Conservation (phyloP, 1,140 invertebrate species). For the Caenorhabditis remanei region DNA sequence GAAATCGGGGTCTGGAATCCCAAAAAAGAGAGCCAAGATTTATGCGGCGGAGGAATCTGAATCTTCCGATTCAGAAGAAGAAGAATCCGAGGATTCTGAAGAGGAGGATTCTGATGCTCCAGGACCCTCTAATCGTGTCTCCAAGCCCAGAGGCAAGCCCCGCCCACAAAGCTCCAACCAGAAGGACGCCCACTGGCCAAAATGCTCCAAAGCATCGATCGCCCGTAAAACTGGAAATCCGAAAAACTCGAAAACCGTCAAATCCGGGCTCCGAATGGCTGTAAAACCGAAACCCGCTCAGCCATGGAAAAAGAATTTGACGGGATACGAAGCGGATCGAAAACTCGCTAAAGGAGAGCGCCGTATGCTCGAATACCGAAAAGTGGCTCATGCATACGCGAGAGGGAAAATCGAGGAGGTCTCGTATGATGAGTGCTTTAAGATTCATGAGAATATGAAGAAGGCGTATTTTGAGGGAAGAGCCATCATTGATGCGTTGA, state of each 20-base stretch:
- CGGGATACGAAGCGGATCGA: slow-evolving; percentile 15
- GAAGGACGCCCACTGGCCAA: slow-evolving; percentile 25
- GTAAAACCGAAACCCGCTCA: slow-evolving; percentile 9
- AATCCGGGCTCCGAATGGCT: slow-evolving; percentile 15
- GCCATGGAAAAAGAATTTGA: slow-evolving; percentile 45
- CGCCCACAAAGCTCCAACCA: not conserved
- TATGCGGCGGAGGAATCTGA: not conserved
- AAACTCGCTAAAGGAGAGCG: slow-evolving; percentile 38
- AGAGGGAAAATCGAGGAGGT: slow-evolving; percentile 36
- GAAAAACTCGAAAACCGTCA: not conserved
- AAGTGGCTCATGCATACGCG: slow-evolving; percentile 26
- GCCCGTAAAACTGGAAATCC: slow-evolving; percentile 30
- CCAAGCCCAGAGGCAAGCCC: not conserved
- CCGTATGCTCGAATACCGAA: slow-evolving; percentile 17
- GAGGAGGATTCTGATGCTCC: not conserved
- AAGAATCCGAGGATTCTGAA: slow-evolving; percentile 1
- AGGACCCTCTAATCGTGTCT: not conserved
- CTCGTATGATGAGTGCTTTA: slow-evolving; percentile 34
- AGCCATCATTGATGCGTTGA: not conserved
- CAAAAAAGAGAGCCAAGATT: slow-evolving; percentile 3
- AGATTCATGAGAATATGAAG: slow-evolving; percentile 35
- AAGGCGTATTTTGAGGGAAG: slow-evolving; percentile 33
- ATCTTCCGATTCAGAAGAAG: not conserved
- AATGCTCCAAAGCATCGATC: slow-evolving; percentile 38
- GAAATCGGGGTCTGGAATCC: not conserved